Conservation (phyloP, 2,113 vertebrate species). For the Odontophorus gujanensis region DNA sequence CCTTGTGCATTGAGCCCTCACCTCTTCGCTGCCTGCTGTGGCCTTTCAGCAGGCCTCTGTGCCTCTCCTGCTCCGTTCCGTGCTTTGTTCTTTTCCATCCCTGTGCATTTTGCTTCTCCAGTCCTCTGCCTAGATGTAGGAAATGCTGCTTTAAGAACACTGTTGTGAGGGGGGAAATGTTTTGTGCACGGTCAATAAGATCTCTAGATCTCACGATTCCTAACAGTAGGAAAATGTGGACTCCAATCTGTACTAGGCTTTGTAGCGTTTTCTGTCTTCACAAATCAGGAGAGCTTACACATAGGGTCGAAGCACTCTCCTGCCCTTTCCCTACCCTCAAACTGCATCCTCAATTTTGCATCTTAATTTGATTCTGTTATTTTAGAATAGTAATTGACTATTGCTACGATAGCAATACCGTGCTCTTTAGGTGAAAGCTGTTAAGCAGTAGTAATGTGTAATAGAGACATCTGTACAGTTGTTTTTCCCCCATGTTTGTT, state of each 20-base stretch:
- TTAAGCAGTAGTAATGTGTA: not conserved
- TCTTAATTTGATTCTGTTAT: not conserved
- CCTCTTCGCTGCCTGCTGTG: not conserved
- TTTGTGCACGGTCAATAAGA: not conserved
- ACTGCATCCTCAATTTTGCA: not conserved
- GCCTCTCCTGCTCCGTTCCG: not conserved
- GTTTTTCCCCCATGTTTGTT: conserved; percentile 25
- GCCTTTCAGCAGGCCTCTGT: not conserved
- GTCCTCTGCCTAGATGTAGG: not conserved
- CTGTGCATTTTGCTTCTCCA: not conserved
- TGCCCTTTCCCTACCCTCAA: not conserved
- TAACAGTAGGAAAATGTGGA: not conserved
- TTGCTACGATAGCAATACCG: not conserved
- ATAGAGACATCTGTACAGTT: conserved; percentile 1
- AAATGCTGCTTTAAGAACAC: not conserved
- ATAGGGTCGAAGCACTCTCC: not conserved
- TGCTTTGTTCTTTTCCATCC: not conserved
- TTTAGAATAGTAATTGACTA: not conserved
- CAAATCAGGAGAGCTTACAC: not conserved
- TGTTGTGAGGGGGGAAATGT: not conserved
- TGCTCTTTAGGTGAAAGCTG: not conserved
- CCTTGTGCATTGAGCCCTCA: rapidly evolving
- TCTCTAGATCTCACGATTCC: not conserved
- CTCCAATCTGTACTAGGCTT: not conserved
- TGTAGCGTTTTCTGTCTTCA: not conserved